phyloP scores from a whole-genome alignment of 2,888 invertebrate species.

The Spisula solida region DNA sequence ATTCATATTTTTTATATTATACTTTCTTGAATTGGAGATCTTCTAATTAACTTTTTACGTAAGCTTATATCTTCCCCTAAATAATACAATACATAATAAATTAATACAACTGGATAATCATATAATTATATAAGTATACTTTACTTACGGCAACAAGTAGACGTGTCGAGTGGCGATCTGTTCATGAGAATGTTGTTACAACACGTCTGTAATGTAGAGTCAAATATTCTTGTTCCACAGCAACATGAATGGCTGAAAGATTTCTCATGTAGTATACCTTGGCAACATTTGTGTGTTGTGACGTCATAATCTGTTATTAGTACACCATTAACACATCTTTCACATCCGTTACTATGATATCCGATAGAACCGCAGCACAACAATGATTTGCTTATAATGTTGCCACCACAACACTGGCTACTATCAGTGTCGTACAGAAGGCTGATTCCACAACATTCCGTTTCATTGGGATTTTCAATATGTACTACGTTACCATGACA shows the following conservation, averaged over 20 bases:
- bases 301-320: background rate
- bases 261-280: conserved; percentile 11
- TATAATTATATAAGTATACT: background rate
- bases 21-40: too few relatives aligned
- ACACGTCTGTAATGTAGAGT: background rate
- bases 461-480: background rate
- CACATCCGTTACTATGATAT: background rate
- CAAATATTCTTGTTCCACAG: conserved; percentile 11
- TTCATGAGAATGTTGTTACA: background rate
- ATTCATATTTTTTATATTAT: too few relatives aligned
- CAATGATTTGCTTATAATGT: conserved; percentile 4
- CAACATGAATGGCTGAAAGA: background rate
- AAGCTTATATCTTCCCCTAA: too few relatives aligned
- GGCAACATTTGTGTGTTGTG: conserved; percentile 26
- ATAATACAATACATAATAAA: background rate
- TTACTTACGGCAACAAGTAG: conserved; percentile 48
- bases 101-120: background rate
- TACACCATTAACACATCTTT: background rate
- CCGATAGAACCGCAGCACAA: background rate
- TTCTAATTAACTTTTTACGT: too few relatives aligned
- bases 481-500: conserved; percentile 7
- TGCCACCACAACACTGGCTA: conserved; percentile 18
- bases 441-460: background rate
- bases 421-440: background rate
- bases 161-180: conserved; percentile 24